A percentile compares a stretch with the other conserved stretches of the same genome.
phyloP scores from a whole-genome alignment of 2,113 vertebrate species.

The Cnemophilus loriae region DNA sequence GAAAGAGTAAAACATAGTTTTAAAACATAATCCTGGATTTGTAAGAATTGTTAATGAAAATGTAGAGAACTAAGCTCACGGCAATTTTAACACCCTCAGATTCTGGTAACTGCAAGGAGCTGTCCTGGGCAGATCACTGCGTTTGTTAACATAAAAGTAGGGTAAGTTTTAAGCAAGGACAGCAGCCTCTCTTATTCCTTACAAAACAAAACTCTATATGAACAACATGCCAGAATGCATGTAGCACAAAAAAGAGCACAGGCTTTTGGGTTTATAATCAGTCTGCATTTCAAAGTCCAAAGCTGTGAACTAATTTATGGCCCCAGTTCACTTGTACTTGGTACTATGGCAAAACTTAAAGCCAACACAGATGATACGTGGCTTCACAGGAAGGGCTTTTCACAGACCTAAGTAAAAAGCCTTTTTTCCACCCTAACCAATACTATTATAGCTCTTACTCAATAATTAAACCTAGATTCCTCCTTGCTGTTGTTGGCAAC shows the following conservation, averaged over 20 bases:
- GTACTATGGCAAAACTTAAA: not conserved
- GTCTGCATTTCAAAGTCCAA: not conserved
- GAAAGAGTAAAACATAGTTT: not conserved
- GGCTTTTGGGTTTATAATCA: not conserved
- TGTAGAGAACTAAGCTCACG: not conserved
- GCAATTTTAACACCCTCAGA: not conserved
- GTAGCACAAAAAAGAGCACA: not conserved
- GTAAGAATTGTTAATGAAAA: not conserved
- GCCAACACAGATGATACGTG: not conserved
- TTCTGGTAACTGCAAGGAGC: not conserved
- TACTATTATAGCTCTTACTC: not conserved
- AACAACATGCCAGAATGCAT: not conserved
- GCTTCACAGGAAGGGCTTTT: not conserved
- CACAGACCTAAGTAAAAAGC: not conserved
- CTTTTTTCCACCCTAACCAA: not conserved
- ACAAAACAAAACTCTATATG: not conserved
- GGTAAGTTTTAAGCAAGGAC: not conserved
- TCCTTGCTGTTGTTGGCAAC: not conserved
- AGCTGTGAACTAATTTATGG: not conserved
- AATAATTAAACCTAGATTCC: not conserved
- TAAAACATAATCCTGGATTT: not conserved
- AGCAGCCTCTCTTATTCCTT: not conserved
- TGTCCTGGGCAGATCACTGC: not conserved
- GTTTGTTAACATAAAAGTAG: not conserved
- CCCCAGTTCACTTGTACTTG: not conserved